Conservation (phyloP, 2,113 vertebrate genomes). For the Merops nubicus region DNA sequence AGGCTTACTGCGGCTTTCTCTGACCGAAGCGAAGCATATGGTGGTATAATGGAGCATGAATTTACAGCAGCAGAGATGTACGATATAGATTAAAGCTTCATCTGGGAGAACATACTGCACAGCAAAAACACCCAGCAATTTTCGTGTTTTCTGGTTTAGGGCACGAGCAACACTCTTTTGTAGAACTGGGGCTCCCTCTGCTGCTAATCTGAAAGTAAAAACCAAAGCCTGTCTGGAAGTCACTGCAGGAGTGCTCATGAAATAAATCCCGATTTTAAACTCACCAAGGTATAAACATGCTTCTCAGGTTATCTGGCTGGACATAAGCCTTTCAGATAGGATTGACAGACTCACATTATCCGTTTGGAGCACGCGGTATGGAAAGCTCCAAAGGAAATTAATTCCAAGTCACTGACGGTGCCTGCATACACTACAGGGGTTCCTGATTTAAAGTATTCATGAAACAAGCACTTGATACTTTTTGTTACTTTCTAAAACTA, state of each 20-base stretch:
- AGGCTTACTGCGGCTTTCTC: constrained; percentile 7
- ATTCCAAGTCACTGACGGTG: no score
- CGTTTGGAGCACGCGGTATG: background rate
- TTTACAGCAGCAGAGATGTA: constrained; percentile 67
- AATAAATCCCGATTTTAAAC: background rate
- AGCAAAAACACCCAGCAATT: background rate
- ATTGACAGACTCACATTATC: accelerated
- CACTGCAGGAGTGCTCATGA: background rate
- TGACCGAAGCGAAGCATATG: constrained; percentile 35
- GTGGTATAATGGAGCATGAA: constrained; percentile 67
- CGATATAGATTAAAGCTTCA: constrained; percentile 64
- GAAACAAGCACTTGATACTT: background rate
- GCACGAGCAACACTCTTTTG: background rate
- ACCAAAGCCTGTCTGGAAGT: background rate
- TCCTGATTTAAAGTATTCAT: background rate
- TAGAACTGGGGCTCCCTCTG: constrained; percentile 72
- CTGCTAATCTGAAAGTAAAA: background rate
- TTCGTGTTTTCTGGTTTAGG: background rate
- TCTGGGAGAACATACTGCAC: constrained; percentile 52
- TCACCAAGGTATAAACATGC: no score
- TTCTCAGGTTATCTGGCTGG: background rate
- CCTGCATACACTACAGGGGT: background rate
- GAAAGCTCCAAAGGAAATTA: background rate
- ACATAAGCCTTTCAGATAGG: background rate
- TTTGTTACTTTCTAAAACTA: background rate